Conservation (phyloP, 2,113 vertebrate species). For the Myotis lucifugus region DNA sequence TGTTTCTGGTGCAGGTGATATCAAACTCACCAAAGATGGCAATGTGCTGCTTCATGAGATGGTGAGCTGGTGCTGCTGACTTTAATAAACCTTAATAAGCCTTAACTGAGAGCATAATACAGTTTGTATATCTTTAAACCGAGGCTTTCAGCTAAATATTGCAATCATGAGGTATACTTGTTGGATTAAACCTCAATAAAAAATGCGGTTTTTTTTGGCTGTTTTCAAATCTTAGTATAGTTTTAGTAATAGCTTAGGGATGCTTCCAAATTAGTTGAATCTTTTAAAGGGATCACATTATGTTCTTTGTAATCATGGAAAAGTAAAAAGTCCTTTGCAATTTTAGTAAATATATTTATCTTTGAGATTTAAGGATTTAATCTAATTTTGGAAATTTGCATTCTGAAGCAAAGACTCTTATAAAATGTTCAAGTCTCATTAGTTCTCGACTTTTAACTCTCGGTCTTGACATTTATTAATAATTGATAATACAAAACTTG, state of each 20-base stretch:
- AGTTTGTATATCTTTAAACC: neutral
- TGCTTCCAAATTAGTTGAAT: slow-evolving; percentile 51
- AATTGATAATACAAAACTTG: slow-evolving; percentile 34
- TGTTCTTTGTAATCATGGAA: slow-evolving; percentile 53
- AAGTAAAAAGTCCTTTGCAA: slow-evolving; percentile 54
- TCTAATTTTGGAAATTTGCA: slow-evolving; percentile 68
- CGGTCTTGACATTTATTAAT: slow-evolving; percentile 57
- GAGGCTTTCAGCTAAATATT: slow-evolving; percentile 16
- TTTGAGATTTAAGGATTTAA: slow-evolving; percentile 69
- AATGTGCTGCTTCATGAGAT: slow-evolving; percentile 97
- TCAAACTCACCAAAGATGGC: slow-evolving; percentile 98
- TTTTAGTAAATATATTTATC: slow-evolving; percentile 67
- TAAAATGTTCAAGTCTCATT: slow-evolving; percentile 58
- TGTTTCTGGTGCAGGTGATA: slow-evolving; percentile 96
- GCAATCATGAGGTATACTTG: slow-evolving; percentile 5
- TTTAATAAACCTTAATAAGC: neutral
- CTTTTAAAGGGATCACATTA: slow-evolving; percentile 36
- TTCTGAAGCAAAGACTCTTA: slow-evolving; percentile 44
- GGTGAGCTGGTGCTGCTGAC: slow-evolving; percentile 86
- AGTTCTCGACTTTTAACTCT: slow-evolving; percentile 56
- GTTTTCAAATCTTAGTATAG: slow-evolving; percentile 53
- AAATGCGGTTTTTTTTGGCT: slow-evolving; percentile 4
- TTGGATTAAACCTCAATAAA: slow-evolving; percentile 41
- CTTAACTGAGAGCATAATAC: neutral
- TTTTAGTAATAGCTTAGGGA: slow-evolving; percentile 25